Base-by-base conservation (phyloP, 2,113 vertebrate genomes). In the Larimichthys polyactis region DNA sequence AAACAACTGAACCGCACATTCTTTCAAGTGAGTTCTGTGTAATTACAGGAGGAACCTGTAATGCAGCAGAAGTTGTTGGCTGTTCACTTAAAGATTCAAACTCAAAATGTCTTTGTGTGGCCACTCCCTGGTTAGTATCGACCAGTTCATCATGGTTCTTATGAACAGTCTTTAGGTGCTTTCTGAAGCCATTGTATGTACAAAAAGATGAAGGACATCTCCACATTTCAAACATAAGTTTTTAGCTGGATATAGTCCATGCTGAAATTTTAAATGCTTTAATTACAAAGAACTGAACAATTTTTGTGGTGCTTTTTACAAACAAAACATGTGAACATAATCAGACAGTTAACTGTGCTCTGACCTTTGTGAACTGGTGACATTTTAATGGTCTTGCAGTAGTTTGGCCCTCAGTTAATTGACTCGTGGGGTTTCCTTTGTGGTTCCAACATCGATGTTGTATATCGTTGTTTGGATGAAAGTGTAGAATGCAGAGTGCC, bases 181-280 rank as follows among this genome's bases (percentile, higher is more conserved):
- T 79, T 40, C 69, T 65, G 24, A 24, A 24, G 55, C 55, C 65
- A 75, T 16, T 75, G 19, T 63, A 75, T 0, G 48, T 75, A 48
- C 55, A 69, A 63, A 32, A 73, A 75, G 32, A 69, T 69, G 49
- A 27, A 27, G 27, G 7, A 80, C 62, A 80, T 15, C 52, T 72
- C 27, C 78, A 72, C 71, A 75, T 54, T 75, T 81, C 12, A 69
- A 32, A 43, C 24, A 24, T 24, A 24, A 24, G 5, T 40, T 60
- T 29, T 81, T 65, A 3, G 24, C n/a, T 14, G 32, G 60, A 44
- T 55, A 75, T 20, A 55, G 4, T 2, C 49, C 60, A 55, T 62
- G 57, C 0, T 66, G 49, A 54, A 75, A 75, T 15, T 46, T 46
- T 57, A 76, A 76, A 66, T 46, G 49, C 20, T 46, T n/a, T n/a